phyloP scores from a whole-genome alignment of 2,888 invertebrate species.

The Tetheella fluctuosa region DNA sequence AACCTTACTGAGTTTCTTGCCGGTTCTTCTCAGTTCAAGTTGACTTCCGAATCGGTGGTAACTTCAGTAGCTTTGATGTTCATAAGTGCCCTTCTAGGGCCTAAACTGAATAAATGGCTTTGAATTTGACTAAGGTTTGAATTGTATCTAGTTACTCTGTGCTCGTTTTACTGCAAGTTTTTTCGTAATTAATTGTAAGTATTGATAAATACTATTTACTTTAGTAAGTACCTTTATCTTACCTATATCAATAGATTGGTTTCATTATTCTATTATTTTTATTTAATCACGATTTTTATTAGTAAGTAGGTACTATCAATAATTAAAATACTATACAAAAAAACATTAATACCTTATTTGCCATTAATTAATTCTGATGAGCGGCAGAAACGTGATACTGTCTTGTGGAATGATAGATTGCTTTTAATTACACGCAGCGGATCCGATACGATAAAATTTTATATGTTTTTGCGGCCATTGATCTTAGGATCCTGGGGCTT shows the following conservation, averaged over 20 bases:
- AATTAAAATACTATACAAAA: neutral
- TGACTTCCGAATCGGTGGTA: too few relatives aligned
- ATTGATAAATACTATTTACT: too few relatives aligned
- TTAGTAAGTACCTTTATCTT: too few relatives aligned
- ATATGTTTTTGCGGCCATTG: neutral
- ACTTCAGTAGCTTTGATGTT: too few relatives aligned
- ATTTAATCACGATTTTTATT: neutral
- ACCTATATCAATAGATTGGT: neutral
- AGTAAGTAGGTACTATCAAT: neutral
- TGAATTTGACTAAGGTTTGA: too few relatives aligned
- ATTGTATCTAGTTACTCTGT: too few relatives aligned
- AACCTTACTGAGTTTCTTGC: too few relatives aligned
- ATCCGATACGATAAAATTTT: slow-evolving; percentile 8
- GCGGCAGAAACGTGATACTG: slow-evolving; percentile 2
- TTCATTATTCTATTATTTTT: neutral
- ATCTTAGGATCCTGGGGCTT: neutral
- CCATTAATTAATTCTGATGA: slow-evolving; percentile 9
- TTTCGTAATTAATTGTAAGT: too few relatives aligned
- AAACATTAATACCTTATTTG: neutral
- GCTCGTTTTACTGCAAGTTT: too few relatives aligned
- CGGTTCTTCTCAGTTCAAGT: too few relatives aligned
- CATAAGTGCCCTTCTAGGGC: too few relatives aligned
- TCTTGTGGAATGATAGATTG: neutral
- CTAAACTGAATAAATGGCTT: too few relatives aligned
- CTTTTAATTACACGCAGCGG: neutral